phyloP scores from a whole-genome alignment of 2,113 vertebrate species.

The Octodon degus region DNA sequence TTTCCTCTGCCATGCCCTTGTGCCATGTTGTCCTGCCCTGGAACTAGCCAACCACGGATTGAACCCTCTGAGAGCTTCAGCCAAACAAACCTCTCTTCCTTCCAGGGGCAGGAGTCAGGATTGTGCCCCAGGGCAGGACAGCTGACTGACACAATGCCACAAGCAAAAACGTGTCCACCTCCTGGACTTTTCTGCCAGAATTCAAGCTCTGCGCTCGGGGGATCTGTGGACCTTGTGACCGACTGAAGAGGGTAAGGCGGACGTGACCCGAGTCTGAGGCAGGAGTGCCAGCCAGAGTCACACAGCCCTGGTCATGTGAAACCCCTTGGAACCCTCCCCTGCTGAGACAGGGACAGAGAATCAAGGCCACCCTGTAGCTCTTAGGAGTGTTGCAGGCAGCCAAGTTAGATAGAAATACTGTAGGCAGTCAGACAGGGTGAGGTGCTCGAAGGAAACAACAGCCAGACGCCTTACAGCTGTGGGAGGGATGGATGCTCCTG shows the following conservation, averaged over 20 bases:
- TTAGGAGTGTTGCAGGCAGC: background rate
- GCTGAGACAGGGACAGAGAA: background rate
- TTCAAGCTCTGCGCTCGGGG: background rate
- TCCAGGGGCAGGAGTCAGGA: background rate
- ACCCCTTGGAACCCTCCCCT: no score
- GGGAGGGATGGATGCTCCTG: no score
- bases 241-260: background rate
- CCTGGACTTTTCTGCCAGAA: background rate
- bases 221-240: background rate
- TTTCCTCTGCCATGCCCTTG: background rate
- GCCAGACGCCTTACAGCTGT: no score
- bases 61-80: background rate
- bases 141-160: background rate
- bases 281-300: fast-evolving
- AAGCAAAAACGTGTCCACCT: background rate
- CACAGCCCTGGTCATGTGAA: background rate
- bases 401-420: no score
- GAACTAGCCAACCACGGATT: background rate
- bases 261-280: no score
- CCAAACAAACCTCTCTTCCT: background rate
- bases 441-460: no score
- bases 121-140: background rate
- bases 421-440: no score
- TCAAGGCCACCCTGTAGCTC: fast-evolving
- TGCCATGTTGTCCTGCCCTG: background rate